Base-by-base conservation (phyloP, 2,888 invertebrate species). In the Ornithoptera priamus region DNA sequence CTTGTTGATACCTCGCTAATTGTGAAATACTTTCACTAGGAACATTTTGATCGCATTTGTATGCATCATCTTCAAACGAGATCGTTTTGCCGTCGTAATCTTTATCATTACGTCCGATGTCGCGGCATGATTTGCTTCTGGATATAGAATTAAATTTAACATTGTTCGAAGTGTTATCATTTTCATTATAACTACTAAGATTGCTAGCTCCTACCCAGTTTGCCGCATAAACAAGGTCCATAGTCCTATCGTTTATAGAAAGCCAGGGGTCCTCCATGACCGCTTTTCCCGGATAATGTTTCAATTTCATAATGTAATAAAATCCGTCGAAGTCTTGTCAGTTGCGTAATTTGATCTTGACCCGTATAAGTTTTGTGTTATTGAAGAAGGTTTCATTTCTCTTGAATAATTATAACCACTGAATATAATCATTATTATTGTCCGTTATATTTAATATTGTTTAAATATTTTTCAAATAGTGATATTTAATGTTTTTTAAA, bases 251-350 rank as follows among this genome's bases (percentile, higher is more conserved):
- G 76, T 94, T 93, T 60, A 95, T 94, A 75, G 94, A 94, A 80
- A 95, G 94, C 83, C 95, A 94, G 75, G 94, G 93, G 86, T 95
- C 95, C 85, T 96, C 96, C 93, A 96, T 93, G 81, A 97, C 96
- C 75, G 95, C 97, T 89, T 96, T 96, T 75, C 97, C 97, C 60
- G 97, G 97, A 86, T 97, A 96, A 80, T 96, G 95, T 85, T 96
- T 95, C 75, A 97, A 96, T 93, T 96, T 96, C 97, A 97, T 97
- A 85, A 80, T 90, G 87, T 74, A 71, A 74, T 72, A 46, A 73
- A 77, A 73, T 75, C 69, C 65, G 75, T 67, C 30, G 71, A 68
- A 67, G 61, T 73, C 65, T 67, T 62, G 24, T 75, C 69, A 75
- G 72, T 75, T 72, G 69, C 71, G 70, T 72, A 71, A 73, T 69